Evolutionary conservation across 2,888 invertebrate genomes (phyloP).

Genomic region (Hartigia nigra): DNA sequence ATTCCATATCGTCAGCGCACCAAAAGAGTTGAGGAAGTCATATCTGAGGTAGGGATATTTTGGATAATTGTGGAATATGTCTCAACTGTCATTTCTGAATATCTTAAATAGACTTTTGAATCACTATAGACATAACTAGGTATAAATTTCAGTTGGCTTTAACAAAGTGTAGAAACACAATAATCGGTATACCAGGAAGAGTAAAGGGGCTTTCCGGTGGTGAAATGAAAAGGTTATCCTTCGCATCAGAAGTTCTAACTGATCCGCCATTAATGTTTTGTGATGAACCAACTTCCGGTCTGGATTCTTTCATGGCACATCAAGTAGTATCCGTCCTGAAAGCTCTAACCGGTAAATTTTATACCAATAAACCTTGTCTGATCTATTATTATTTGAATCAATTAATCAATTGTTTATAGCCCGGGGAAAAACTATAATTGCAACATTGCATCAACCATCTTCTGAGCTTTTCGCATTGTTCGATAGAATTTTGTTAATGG

Average conservation of each 20-base stretch:
- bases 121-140: background rate
- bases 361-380: background rate
- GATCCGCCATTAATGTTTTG: constrained; percentile 96
- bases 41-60: constrained; percentile 74
- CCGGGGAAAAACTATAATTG: constrained; percentile 89
- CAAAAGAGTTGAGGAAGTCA: constrained; percentile 86
- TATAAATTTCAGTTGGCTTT: constrained; percentile 76
- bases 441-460: constrained; percentile 96
- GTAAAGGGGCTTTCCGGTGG: constrained; percentile 96
- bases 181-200: constrained; percentile 89
- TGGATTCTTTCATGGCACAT: constrained; percentile 97
- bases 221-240: constrained; percentile 93
- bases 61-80: background rate
- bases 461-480: constrained; percentile 92
- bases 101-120: background rate
- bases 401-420: constrained; percentile 45
- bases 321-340: constrained; percentile 82
- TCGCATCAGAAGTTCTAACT: constrained; percentile 96
- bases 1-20: constrained; percentile 80
- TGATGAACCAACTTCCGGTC: constrained; percentile 96
- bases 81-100: background rate
- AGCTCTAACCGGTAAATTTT: constrained; percentile 68
- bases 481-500: constrained; percentile 88
- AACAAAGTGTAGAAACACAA: constrained; percentile 88
- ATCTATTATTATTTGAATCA: background rate